Conservation (phyloP, 2,797 vertebrate genomes). For the Chromobotia macracanthus region DNA sequence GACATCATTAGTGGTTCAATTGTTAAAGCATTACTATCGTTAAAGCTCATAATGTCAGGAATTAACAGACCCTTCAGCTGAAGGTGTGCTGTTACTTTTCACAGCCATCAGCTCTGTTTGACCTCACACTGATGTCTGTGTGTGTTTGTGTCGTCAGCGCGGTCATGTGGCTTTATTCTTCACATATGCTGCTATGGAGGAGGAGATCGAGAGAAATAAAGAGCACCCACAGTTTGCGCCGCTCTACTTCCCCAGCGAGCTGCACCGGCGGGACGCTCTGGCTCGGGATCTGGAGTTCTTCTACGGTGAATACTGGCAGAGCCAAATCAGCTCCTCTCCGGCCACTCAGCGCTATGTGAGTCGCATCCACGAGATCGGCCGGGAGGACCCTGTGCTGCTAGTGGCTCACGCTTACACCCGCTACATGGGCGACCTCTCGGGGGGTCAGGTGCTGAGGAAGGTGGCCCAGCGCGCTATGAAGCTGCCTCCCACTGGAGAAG, state of each 20-base stretch:
- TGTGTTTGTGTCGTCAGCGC: constrained; percentile 67
- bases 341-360: constrained; percentile 86
- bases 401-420: constrained; percentile 95
- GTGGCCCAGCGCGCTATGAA: constrained; percentile 94
- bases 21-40: background rate
- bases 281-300: constrained; percentile 88
- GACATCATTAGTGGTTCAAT: too few relatives aligned
- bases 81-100: background rate
- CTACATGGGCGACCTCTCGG: constrained; percentile 98
- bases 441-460: constrained; percentile 95
- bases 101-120: background rate
- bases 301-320: constrained; percentile 88
- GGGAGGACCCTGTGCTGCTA: constrained; percentile 85
- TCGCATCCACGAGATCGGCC: constrained; percentile 86
- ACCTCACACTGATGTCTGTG: background rate
- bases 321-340: constrained; percentile 80
- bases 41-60: too few relatives aligned
- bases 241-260: constrained; percentile 91
- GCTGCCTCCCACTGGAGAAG: constrained; percentile 88
- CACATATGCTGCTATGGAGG: constrained; percentile 90
- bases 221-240: constrained; percentile 86
- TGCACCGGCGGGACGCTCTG: constrained; percentile 86
- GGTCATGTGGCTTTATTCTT: constrained; percentile 89
- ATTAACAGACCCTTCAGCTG: background rate
- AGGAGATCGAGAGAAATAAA: constrained; percentile 92